These are phyloP conservation scores for Platycnemis pennipes DNA, from an alignment of 2,888 invertebrate genomes.

Conservation along the genomic window DNA sequence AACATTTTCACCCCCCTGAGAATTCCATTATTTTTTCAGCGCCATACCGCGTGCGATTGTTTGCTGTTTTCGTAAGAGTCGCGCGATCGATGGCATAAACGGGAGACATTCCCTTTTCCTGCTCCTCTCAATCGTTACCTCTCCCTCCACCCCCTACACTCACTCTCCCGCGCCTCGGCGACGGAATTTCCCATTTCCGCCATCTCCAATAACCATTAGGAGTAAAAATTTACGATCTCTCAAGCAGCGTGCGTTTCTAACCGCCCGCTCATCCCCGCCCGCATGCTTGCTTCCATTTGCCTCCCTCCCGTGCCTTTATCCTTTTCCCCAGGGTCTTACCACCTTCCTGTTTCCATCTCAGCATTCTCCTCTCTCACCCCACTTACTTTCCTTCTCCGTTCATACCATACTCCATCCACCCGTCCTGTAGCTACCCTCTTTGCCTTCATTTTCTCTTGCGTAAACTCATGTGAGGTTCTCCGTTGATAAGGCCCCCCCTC, in stretches of 20 bases:
- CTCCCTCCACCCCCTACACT: background rate
- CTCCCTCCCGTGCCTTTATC: background rate
- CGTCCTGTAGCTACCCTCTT: too few relatives aligned
- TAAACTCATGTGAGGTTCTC: too few relatives aligned
- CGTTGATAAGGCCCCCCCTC: too few relatives aligned
- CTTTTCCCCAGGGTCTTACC: background rate
- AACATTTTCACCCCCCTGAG: slow-evolving; percentile 21
- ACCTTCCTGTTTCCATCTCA: too few relatives aligned
- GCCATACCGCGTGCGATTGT: background rate
- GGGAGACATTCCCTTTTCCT: background rate
- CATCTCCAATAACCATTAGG: slow-evolving; percentile 48
- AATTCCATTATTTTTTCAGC: slow-evolving; percentile 14
- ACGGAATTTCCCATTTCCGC: slow-evolving; percentile 35
- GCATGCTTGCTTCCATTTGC: background rate
- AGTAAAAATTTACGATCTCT: slow-evolving; percentile 60
- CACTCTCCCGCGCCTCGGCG: background rate
- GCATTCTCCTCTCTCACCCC: too few relatives aligned
- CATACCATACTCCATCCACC: too few relatives aligned
- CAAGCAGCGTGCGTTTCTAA: background rate
- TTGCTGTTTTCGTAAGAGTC: slow-evolving; percentile 21
- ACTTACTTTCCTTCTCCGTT: too few relatives aligned
- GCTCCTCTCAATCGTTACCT: background rate
- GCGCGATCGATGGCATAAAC: slow-evolving; percentile 19
- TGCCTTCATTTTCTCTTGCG: too few relatives aligned
- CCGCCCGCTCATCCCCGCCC: background rate